phyloP scores from a whole-genome alignment of 2,888 invertebrate genomes.

The Phragmatobia fuliginosa region DNA sequence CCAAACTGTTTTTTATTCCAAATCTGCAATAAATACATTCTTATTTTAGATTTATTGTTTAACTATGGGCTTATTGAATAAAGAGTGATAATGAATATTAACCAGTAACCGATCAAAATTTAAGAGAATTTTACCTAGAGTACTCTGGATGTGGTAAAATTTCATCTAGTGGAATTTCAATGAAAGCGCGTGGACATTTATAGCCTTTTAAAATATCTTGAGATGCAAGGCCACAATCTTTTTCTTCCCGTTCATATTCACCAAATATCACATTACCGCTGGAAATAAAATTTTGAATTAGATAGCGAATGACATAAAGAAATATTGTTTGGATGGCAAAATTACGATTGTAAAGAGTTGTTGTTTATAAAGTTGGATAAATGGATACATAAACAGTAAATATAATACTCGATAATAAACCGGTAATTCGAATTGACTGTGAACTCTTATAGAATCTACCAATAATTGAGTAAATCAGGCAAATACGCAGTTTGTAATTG shows the following conservation, averaged over 20 bases:
- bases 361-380: too few relatives aligned
- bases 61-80: too few relatives aligned
- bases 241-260: slow-evolving; percentile 77
- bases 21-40: slow-evolving; percentile 61
- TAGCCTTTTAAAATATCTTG: slow-evolving; percentile 63
- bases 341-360: too few relatives aligned
- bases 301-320: too few relatives aligned
- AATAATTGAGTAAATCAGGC: not conserved
- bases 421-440: too few relatives aligned
- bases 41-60: not conserved
- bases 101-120: not conserved
- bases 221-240: slow-evolving; percentile 67
- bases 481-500: not conserved
- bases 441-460: too few relatives aligned
- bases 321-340: too few relatives aligned
- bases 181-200: slow-evolving; percentile 69
- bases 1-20: slow-evolving; percentile 75
- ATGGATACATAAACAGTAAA: too few relatives aligned
- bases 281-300: slow-evolving; percentile 9
- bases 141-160: slow-evolving; percentile 78
- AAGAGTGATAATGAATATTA: too few relatives aligned
- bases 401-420: too few relatives aligned
- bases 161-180: slow-evolving; percentile 69
- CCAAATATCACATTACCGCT: slow-evolving; percentile 77
- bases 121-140: slow-evolving; percentile 59